A percentile compares a stretch with the other conserved stretches of the same genome.
Evolutionary conservation across 2,113 vertebrate species (phyloP).

Genomic region (Tringa solitaria): DNA sequence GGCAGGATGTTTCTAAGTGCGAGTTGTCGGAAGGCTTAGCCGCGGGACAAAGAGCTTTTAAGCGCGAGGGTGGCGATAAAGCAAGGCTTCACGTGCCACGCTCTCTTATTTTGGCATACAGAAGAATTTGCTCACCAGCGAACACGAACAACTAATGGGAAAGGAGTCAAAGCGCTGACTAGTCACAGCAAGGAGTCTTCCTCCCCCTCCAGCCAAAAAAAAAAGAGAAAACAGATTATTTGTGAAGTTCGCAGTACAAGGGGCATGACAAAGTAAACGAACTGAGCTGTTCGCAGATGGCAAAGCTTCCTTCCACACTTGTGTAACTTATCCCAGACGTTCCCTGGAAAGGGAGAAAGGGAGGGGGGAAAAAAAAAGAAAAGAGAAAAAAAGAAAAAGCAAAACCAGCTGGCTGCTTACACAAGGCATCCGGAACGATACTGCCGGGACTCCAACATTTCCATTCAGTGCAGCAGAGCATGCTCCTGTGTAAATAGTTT

Average conservation of each 20-base stretch:
- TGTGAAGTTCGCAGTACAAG: neutral
- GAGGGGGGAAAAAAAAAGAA: neutral
- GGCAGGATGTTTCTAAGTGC: neutral
- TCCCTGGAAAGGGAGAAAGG: constrained; percentile 32
- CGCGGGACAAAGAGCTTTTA: neutral
- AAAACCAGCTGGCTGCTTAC: constrained; percentile 76
- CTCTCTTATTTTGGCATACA: neutral
- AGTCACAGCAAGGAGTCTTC: neutral
- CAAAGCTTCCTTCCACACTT: constrained; percentile 33
- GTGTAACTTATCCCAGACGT: constrained; percentile 53
- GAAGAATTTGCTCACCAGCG: neutral
- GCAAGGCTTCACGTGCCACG: neutral
- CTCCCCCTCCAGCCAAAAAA: neutral
- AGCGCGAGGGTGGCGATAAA: neutral
- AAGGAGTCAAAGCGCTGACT: neutral
- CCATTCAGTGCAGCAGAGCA: constrained; percentile 70
- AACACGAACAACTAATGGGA: neutral
- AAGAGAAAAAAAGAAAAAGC: constrained; percentile 30
- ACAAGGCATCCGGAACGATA: constrained; percentile 67
- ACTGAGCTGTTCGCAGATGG: constrained; percentile 66
- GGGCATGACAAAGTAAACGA: neutral
- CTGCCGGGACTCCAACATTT: constrained; percentile 69
- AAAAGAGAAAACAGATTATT: neutral
- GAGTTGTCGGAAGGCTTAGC: neutral
- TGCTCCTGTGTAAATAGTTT: constrained; percentile 71